phyloP scores from a whole-genome alignment of 1,140 invertebrate genomes.

The Ips nitidus region DNA sequence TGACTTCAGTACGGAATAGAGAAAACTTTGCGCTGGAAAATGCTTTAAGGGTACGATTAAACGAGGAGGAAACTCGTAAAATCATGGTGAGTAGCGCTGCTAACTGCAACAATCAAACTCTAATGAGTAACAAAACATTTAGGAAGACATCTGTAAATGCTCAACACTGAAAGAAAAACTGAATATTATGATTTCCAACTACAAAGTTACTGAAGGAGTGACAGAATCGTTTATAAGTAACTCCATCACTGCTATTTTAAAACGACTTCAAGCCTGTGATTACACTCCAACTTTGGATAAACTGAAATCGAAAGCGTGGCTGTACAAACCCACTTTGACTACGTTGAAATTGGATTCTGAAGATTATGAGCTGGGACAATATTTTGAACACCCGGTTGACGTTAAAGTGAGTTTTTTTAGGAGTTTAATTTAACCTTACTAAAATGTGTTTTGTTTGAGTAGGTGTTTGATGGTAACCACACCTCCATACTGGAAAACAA shows the following conservation, averaged over 20 bases:
- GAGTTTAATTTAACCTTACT: too few relatives aligned
- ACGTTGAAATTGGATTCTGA: constrained; percentile 56
- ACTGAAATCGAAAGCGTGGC: constrained; percentile 58
- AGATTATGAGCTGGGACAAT: constrained; percentile 64
- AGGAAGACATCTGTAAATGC: constrained; percentile 1
- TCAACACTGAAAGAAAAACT: not conserved
- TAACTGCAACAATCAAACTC: not conserved
- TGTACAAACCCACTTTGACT: constrained; percentile 63
- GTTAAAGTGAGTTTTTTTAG: constrained; percentile 41
- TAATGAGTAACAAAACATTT: constrained; percentile 47
- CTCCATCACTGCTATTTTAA: constrained; percentile 56
- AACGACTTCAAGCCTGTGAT: constrained; percentile 61
- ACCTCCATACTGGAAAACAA: not conserved
- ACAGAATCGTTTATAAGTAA: constrained; percentile 49
- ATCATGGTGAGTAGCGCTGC: not conserved
- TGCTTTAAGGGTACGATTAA: not conserved
- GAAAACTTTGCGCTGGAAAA: not conserved
- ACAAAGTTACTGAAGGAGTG: constrained; percentile 49
- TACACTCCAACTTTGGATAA: constrained; percentile 53
- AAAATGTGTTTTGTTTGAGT: not conserved
- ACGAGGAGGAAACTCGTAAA: too few relatives aligned
- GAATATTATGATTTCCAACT: not conserved
- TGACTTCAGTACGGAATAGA: too few relatives aligned
- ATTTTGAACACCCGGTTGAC: constrained; percentile 54
- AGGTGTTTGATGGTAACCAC: not conserved